phyloP scores from a whole-genome alignment of 92 coral and sea anemone genomes.

The Anthopleura xanthogrammica region DNA sequence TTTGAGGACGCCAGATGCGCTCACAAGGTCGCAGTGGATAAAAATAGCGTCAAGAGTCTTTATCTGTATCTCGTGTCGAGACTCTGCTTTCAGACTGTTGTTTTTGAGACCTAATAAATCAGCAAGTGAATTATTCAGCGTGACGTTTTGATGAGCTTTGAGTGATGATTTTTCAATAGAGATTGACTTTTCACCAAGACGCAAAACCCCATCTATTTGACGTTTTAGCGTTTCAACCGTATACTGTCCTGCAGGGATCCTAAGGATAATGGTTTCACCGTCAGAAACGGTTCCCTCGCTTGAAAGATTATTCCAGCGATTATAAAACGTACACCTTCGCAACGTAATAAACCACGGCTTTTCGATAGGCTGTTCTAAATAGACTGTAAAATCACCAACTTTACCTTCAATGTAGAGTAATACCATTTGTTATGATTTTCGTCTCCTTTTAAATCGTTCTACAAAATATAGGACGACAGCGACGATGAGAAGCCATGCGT shows the following conservation, averaged over 20 bases:
- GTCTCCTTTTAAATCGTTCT: slow-evolving; percentile 49
- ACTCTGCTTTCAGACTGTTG: not conserved
- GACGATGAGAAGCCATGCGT: slow-evolving; percentile 51
- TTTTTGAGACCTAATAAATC: slow-evolving; percentile 8
- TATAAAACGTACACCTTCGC: slow-evolving; percentile 29
- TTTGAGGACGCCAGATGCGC: slow-evolving; percentile 1
- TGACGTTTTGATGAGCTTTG: slow-evolving; percentile 22
- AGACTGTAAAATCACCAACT: slow-evolving; percentile 22
- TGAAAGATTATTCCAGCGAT: slow-evolving; percentile 36
- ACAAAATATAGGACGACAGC: slow-evolving; percentile 44
- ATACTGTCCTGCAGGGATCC: slow-evolving; percentile 17
- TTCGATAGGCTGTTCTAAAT: slow-evolving; percentile 28
- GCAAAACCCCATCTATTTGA: slow-evolving; percentile 16
- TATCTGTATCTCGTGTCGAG: slow-evolving; percentile 25
- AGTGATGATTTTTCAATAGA: slow-evolving; percentile 20
- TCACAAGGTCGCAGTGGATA: slow-evolving; percentile 23
- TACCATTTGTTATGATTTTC: slow-evolving; percentile 21
- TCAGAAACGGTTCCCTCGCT: slow-evolving; percentile 36
- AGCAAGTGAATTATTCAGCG: slow-evolving; percentile 22
- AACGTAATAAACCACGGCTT: slow-evolving; percentile 28
- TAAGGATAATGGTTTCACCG: slow-evolving; percentile 3
- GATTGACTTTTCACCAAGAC: slow-evolving; percentile 4
- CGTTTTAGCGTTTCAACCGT: slow-evolving; percentile 9
- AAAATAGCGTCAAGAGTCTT: slow-evolving; percentile 12
- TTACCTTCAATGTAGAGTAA: slow-evolving; percentile 22